Evolutionary conservation across 2,888 invertebrate genomes (phyloP).

Genomic region (Calliphora vomitoria): DNA sequence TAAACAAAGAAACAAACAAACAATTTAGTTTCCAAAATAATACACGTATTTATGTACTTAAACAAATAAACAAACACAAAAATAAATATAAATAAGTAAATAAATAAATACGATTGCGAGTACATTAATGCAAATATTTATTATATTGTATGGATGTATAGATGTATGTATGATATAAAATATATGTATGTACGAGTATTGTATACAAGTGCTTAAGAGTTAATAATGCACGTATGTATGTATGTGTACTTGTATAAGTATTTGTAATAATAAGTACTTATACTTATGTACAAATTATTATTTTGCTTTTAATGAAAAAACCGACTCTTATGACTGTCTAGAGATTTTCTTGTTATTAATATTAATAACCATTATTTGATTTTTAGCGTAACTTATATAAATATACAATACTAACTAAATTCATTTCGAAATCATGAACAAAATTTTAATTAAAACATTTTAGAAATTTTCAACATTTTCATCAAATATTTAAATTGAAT

Average conservation of each 20-base stretch:
- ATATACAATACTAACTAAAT: neutral
- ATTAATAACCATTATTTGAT: slow-evolving; percentile 31
- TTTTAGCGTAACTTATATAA: neutral
- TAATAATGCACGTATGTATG: neutral
- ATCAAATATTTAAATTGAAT: slow-evolving; percentile 45
- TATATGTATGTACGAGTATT: neutral
- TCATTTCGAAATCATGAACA: neutral
- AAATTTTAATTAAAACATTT: slow-evolving; percentile 20
- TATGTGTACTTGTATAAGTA: neutral
- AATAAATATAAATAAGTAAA: neutral
- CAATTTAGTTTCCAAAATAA: slow-evolving; percentile 25
- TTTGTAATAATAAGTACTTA: neutral
- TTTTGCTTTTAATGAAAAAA: slow-evolving; percentile 20
- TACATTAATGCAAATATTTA: slow-evolving; percentile 7
- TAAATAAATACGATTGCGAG: slow-evolving; percentile 3
- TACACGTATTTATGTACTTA: neutral
- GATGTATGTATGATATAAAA: neutral
- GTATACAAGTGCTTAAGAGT: neutral
- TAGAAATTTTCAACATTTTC: neutral
- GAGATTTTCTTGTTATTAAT: slow-evolving; percentile 2
- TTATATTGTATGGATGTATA: neutral
- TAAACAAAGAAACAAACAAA: slow-evolving; percentile 11
- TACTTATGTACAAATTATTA: slow-evolving; percentile 4
- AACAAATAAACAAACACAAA: slow-evolving; percentile 6
- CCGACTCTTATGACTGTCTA: neutral